Conservation (phyloP, 1,140 invertebrate genomes). For the Brachionus sp. region DNA sequence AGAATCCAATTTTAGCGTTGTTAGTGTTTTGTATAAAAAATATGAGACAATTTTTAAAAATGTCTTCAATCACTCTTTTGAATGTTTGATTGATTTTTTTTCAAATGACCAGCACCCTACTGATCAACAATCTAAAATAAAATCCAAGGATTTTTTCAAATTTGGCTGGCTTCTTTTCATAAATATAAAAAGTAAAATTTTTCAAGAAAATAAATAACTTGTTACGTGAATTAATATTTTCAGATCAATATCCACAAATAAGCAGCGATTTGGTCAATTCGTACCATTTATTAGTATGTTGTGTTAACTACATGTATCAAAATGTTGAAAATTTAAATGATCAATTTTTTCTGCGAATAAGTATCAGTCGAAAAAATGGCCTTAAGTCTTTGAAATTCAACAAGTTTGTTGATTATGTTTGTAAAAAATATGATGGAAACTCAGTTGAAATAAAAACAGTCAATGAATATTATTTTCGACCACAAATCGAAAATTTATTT, state of each 20-base stretch:
- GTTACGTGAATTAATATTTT: not conserved
- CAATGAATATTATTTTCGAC: conserved; percentile 20
- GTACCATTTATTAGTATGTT: conserved; percentile 12
- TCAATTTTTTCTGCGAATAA: not conserved
- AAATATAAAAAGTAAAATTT: conserved; percentile 16
- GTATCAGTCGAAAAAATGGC: not conserved
- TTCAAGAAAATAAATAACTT: not conserved
- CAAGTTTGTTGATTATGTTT: not conserved
- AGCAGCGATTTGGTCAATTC: conserved; percentile 30
- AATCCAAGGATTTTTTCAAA: not conserved
- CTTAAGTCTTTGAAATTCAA: not conserved
- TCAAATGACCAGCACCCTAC: not conserved
- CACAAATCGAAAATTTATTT: not conserved
- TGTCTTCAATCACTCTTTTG: not conserved
- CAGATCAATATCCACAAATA: conserved; percentile 18
- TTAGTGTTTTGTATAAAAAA: not conserved
- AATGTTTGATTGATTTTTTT: conserved; percentile 8
- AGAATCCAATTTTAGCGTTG: not conserved
- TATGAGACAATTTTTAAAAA: conserved; percentile 5
- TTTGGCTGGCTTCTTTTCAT: conserved; percentile 26
- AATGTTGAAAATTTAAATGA: not conserved
- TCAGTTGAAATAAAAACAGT: not conserved
- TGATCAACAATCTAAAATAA: not conserved
- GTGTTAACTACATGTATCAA: conserved; percentile 3
- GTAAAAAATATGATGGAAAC: conserved; percentile 21